These are phyloP conservation scores for Eilema griseolum DNA, from an alignment of 2,888 invertebrate species.

Conservation along the genomic window DNA sequence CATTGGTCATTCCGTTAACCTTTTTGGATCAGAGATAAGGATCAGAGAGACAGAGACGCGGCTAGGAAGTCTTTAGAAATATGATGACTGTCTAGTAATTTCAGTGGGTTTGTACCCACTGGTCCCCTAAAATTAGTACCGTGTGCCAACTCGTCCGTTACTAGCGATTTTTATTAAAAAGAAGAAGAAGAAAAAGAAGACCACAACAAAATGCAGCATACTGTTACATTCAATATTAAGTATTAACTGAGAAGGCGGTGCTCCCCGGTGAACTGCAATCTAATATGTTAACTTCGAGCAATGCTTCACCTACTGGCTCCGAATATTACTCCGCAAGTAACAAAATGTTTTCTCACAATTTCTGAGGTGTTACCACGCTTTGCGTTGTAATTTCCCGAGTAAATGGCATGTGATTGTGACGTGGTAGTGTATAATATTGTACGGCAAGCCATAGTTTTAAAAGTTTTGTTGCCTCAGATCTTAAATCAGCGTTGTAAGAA, in stretches of 20 bases:
- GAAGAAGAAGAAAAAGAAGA: no score
- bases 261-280: background rate
- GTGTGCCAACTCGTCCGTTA: no score
- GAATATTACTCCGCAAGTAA: background rate
- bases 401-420: conserved; percentile 1
- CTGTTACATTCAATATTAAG: background rate
- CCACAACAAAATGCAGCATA: background rate
- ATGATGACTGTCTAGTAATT: no score
- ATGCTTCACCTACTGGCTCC: background rate
- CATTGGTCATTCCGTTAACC: no score
- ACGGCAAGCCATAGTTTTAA: background rate
- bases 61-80: no score
- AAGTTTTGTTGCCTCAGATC: no score
- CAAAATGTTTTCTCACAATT: conserved; percentile 6
- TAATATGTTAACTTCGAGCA: conserved; percentile 5
- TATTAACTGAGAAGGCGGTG: background rate
- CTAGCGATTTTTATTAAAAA: no score
- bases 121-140: no score
- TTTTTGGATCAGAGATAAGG: no score
- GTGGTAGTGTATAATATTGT: background rate
- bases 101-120: no score
- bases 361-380: background rate
- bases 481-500: no score
- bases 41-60: no score
- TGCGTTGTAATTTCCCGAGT: background rate